A percentile compares a stretch with the other conserved stretches of the same genome.
Evolutionary conservation across 2,888 invertebrate species (phyloP).

Genomic region (Papilio demoleus): DNA sequence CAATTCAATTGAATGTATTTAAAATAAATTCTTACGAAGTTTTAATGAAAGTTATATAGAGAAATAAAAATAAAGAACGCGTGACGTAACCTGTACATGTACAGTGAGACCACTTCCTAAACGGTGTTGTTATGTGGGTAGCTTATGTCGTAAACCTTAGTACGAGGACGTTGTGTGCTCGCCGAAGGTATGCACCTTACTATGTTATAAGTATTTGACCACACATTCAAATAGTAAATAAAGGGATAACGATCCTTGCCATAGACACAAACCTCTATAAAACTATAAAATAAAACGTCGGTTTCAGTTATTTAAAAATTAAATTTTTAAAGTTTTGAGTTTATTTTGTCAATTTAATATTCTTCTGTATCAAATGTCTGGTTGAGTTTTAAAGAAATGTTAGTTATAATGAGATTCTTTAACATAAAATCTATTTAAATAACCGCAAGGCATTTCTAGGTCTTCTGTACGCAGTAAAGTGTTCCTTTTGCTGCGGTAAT

Average conservation of each 20-base stretch:
- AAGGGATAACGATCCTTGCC: too few species aligned
- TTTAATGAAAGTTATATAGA: too few species aligned
- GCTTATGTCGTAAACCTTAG: constrained; percentile 5
- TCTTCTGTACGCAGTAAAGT: neutral
- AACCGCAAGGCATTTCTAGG: neutral
- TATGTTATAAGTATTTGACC: too few species aligned
- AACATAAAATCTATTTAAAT: neutral
- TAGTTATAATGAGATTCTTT: neutral
- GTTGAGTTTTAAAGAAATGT: neutral
- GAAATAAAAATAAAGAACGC: neutral
- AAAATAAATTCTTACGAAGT: too few species aligned
- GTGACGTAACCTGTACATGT: constrained; percentile 9
- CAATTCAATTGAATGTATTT: too few species aligned
- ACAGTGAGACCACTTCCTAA: constrained; percentile 31
- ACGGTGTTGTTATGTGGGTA: constrained; percentile 24
- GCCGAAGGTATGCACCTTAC: too few species aligned
- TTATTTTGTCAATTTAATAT: too few species aligned
- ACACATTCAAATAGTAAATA: too few species aligned
- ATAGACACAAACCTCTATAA: too few species aligned
- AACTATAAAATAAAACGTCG: too few species aligned
- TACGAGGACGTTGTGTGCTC: constrained; percentile 21
- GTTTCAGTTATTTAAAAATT: too few species aligned
- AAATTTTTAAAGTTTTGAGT: too few species aligned
- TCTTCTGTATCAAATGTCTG: neutral
- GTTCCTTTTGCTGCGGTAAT: neutral